These are phyloP conservation scores for Melanotaenia nigrans DNA, from an alignment of 2,797 vertebrate species.

Conservation along the genomic window DNA sequence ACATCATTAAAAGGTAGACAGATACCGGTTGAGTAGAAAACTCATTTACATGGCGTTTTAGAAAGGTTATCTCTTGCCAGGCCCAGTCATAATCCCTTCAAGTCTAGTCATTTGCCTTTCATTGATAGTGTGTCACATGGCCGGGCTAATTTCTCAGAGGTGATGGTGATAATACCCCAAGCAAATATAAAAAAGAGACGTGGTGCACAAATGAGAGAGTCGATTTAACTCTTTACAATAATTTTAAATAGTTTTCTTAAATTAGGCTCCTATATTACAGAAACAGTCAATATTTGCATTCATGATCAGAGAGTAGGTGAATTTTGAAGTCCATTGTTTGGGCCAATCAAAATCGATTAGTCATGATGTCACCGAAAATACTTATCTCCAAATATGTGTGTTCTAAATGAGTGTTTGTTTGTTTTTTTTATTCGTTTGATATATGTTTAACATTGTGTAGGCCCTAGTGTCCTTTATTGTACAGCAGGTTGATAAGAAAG, in stretches of 20 bases:
- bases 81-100: constrained; percentile 77
- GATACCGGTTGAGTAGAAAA: constrained; percentile 77
- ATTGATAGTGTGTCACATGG: constrained; percentile 69
- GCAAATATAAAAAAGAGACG: constrained; percentile 46
- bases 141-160: constrained; percentile 24
- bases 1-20: constrained; percentile 74
- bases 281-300: background rate
- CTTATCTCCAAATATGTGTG: too few species aligned
- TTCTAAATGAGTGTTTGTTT: too few species aligned
- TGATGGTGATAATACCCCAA: constrained; percentile 39
- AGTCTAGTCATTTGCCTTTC: constrained; percentile 76
- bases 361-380: too few species aligned
- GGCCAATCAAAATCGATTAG: too few species aligned
- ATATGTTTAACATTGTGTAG: too few species aligned
- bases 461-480: too few species aligned
- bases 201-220: constrained; percentile 30
- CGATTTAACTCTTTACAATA: constrained; percentile 21
- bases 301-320: background rate
- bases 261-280: background rate
- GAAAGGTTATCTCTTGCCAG: constrained; percentile 80
- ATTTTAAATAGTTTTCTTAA: constrained; percentile 3
- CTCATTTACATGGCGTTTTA: constrained; percentile 83
- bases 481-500: too few species aligned
- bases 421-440: too few species aligned
- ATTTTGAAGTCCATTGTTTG: too few species aligned